These are phyloP conservation scores for Achatina immaculata DNA, from an alignment of 1,140 invertebrate genomes.

Conservation along the genomic window DNA sequence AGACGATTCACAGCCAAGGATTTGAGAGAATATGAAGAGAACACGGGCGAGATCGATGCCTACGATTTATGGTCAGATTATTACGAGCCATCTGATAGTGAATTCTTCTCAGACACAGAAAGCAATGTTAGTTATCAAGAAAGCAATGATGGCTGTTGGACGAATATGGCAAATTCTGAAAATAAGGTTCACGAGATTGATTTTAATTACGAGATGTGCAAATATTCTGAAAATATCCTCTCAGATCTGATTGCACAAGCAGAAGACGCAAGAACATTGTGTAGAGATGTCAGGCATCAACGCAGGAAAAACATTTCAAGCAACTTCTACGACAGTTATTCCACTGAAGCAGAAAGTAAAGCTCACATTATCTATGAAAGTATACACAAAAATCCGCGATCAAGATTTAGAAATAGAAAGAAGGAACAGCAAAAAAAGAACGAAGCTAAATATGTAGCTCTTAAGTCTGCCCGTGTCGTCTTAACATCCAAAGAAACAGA, in stretches of 20 bases:
- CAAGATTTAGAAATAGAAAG: no score
- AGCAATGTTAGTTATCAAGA: neutral
- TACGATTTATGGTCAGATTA: conserved; percentile 4
- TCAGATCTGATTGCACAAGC: neutral
- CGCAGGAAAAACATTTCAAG: neutral
- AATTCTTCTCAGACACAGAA: neutral
- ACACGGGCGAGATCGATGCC: neutral
- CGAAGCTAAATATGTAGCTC: neutral
- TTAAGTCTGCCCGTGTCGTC: neutral
- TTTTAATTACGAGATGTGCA: neutral
- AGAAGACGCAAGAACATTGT: conserved; percentile 24
- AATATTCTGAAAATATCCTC: neutral
- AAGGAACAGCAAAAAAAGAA: no score
- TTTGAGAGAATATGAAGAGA: neutral
- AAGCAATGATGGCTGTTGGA: neutral
- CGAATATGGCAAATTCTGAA: neutral
- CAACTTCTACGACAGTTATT: neutral
- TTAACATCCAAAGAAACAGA: neutral
- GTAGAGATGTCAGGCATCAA: neutral
- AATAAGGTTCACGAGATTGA: neutral
- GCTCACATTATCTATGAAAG: neutral
- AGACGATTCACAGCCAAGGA: neutral
- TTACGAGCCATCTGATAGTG: neutral
- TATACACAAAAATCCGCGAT: no score
- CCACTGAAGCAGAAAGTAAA: neutral